Evolutionary conservation across 2,113 vertebrate genomes (phyloP).

Genomic region (Centropus unirufus): DNA sequence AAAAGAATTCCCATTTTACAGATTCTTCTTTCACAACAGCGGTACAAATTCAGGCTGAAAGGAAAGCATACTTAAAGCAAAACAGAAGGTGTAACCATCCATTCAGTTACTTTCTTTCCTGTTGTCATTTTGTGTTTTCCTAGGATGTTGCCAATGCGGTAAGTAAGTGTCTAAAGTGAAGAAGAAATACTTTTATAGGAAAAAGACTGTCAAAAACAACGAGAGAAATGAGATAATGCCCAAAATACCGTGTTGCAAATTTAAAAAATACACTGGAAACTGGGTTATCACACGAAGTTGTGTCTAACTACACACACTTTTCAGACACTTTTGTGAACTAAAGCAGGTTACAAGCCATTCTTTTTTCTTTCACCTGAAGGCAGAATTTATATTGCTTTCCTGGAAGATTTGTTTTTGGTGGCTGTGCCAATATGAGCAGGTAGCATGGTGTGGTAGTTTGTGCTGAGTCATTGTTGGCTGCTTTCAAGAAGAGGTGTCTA

Average conservation of each 20-base stretch:
- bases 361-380: background rate
- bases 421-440: background rate
- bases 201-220: background rate
- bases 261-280: background rate
- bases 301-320: background rate
- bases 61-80: background rate
- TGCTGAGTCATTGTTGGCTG: background rate
- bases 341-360: background rate
- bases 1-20: background rate
- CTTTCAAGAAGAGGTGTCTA: background rate
- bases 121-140: background rate
- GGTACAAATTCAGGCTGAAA: background rate
- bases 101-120: background rate
- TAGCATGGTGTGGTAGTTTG: background rate
- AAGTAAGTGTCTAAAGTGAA: background rate
- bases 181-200: background rate
- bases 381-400: background rate
- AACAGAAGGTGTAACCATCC: background rate
- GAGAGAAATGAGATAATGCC: background rate
- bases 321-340: background rate
- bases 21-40: background rate
- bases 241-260: background rate
- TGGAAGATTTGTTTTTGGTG: background rate
- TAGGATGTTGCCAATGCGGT: fast-evolving
- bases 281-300: background rate